phyloP scores from a whole-genome alignment of 2,113 vertebrate genomes.

The Ranitomeya imitator region DNA sequence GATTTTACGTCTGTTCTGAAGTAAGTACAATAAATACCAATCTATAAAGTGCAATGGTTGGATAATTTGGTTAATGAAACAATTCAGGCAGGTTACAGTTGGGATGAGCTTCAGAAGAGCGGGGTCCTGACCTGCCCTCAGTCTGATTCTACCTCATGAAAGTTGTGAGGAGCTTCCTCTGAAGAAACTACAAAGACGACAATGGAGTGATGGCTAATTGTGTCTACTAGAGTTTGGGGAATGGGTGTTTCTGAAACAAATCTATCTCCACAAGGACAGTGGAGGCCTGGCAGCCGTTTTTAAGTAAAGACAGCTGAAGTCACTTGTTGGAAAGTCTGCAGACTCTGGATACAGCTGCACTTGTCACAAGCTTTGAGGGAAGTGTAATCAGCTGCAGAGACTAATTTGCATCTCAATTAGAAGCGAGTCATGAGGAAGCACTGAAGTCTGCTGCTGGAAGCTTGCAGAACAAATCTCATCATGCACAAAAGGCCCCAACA shows the following conservation, averaged over 20 bases:
- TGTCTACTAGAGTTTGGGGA: slow-evolving; percentile 45
- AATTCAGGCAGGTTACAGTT: too few relatives aligned
- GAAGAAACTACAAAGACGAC: neutral
- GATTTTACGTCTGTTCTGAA: too few relatives aligned
- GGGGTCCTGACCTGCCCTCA: neutral
- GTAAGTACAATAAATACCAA: too few relatives aligned
- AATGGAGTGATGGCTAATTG: slow-evolving; percentile 25
- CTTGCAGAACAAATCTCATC: slow-evolving; percentile 84
- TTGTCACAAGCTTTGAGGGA: slow-evolving; percentile 90
- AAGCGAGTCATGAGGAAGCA: slow-evolving; percentile 78
- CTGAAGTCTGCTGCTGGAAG: slow-evolving; percentile 75
- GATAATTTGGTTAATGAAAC: too few relatives aligned
- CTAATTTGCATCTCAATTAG: slow-evolving; percentile 96
- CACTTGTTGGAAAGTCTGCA: slow-evolving; percentile 80
- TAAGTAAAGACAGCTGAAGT: slow-evolving; percentile 76
- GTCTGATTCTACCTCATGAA: neutral
- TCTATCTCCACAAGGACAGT: slow-evolving; percentile 52
- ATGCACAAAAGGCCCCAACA: slow-evolving; percentile 78
- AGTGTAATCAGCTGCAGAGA: slow-evolving; percentile 93
- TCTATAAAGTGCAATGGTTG: too few relatives aligned
- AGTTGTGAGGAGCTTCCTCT: neutral
- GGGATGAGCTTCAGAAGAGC: neutral
- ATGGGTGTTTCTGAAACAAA: slow-evolving; percentile 49
- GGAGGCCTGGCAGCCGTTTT: slow-evolving; percentile 58
- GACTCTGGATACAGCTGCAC: slow-evolving; percentile 91